Evolutionary conservation across 1,140 invertebrate genomes (phyloP), one percentile per base, ranked within the genome.

Genomic region (Drosophila sproati): DNA sequence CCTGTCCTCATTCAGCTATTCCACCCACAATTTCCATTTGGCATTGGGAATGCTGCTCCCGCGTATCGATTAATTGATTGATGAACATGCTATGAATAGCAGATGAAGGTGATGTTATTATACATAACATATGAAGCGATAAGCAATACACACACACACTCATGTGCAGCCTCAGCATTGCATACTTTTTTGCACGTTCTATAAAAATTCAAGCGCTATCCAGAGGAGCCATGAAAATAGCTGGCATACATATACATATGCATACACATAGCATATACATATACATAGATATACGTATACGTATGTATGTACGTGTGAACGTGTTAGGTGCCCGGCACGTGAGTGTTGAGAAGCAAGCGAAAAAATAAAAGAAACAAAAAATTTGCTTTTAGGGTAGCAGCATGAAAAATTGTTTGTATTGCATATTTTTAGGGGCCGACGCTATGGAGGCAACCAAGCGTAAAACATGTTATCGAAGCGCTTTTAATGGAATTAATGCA

Each of bases 21-120:
- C 52, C 8, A 12, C 12, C 35, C 31, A 8, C 56, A 48, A 55
- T 71, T 70, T 56, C 47, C 52, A 63, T 70, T 60, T 41, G 34
- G 62, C 39, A 48, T 34, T 61, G 70, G 12, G 47, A 63, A 48
- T 64, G 43, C 60, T 43, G 57, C 45, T 61, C 39, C 61, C 79
- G 77, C 64, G 68, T 79, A 85, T 85, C 80, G 80, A 85, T 85
- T 85, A 82, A 85, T 85, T 85, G 82, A 85, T 85, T 85, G 82
- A 85, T 85, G 79, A 77, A 77, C 82, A 82, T 77, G 77, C 73
- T 79, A 85, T 85, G 79, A 85, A 85, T 85, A 82, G 73, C 73
- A 77, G 77, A 82, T 82, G 80, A 85, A 74, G 70, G 67, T 51
- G 69, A 71, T 77, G 63, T 69, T 79, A 60, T 78, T 68, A 78